These are phyloP conservation scores for Grammomys dolichurus DNA, from an alignment of 2,113 vertebrate species.

Conservation along the genomic window DNA sequence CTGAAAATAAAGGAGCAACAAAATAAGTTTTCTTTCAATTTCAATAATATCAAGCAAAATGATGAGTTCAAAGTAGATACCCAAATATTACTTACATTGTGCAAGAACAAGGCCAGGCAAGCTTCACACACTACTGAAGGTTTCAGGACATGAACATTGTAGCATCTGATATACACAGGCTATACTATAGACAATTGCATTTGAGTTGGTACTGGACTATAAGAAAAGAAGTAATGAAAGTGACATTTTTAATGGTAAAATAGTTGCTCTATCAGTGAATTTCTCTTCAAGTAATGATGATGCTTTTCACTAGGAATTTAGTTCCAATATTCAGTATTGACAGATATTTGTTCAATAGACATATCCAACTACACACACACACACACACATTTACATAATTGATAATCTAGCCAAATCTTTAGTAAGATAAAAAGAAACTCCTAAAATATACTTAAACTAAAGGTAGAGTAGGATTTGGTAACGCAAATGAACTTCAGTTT, in stretches of 20 bases:
- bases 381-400: background rate
- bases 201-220: background rate
- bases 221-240: background rate
- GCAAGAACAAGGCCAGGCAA: background rate
- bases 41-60: background rate
- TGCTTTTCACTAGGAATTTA: background rate
- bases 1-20: background rate
- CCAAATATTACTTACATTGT: background rate
- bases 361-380: background rate
- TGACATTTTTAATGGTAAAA: background rate
- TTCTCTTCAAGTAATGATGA: background rate
- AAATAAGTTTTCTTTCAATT: background rate
- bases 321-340: background rate
- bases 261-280: background rate
- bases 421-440: background rate
- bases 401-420: background rate
- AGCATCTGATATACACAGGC: background rate
- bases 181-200: background rate
- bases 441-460: slow-evolving; percentile 36
- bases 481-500: background rate
- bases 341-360: background rate
- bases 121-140: background rate
- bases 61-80: too few relatives aligned
- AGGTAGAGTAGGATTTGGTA: background rate
- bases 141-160: background rate